Evolutionary conservation across 2,888 invertebrate genomes (phyloP).

Genomic region (Invenusta paracnida): DNA sequence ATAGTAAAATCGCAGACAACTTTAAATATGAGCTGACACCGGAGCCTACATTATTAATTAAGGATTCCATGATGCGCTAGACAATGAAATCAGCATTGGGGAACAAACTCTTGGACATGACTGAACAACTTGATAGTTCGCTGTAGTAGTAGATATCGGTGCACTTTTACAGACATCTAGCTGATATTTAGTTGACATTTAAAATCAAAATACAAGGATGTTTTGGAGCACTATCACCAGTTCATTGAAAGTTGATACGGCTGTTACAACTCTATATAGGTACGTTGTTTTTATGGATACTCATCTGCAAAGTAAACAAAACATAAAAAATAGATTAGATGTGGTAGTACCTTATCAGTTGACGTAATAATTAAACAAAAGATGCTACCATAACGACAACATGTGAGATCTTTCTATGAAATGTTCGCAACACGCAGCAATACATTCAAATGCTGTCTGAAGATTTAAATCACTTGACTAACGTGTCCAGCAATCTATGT

Average conservation of each 20-base stretch:
- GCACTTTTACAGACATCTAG: background rate
- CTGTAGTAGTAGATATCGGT: background rate
- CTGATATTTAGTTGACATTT: background rate
- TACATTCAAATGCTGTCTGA: conserved; percentile 12
- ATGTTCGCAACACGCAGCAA: conserved; percentile 1
- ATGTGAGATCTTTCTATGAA: background rate
- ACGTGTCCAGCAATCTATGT: background rate
- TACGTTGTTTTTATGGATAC: background rate
- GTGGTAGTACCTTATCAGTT: background rate
- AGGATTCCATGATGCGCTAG: conserved; percentile 26
- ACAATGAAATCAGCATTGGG: conserved; percentile 6
- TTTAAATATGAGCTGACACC: conserved; percentile 31
- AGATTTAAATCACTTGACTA: background rate
- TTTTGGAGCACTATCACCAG: background rate
- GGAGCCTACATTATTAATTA: conserved; percentile 4
- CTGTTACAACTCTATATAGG: background rate
- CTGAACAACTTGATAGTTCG: conserved; percentile 8
- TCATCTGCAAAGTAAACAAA: background rate
- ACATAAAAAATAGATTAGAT: background rate
- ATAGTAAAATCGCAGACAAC: background rate
- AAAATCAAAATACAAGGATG: background rate
- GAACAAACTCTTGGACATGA: conserved; percentile 5
- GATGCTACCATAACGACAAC: background rate
- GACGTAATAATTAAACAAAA: background rate
- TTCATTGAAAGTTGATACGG: background rate